These are phyloP conservation scores for Cydia amplana DNA, from an alignment of 1,140 invertebrate genomes.

Conservation along the genomic window DNA sequence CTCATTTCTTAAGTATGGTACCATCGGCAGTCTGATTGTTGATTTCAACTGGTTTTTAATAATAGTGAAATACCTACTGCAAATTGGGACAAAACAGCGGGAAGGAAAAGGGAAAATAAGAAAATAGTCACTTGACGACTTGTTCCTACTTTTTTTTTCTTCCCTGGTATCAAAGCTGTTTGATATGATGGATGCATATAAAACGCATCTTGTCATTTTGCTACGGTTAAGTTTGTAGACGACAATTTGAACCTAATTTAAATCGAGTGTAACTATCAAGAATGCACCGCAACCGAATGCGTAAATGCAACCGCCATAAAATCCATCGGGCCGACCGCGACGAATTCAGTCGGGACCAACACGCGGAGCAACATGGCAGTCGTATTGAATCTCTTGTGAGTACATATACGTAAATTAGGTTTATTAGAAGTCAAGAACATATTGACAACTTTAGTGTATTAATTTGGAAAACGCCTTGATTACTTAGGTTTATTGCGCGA, in stretches of 20 bases:
- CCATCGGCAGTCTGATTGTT: neutral
- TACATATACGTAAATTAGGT: neutral
- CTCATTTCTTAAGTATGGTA: too few relatives aligned
- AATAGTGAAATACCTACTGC: too few relatives aligned
- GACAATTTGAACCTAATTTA: neutral
- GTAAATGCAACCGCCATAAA: neutral
- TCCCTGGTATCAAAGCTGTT: too few relatives aligned
- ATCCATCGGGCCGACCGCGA: slow-evolving; percentile 1
- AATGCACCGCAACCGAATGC: slow-evolving; percentile 2
- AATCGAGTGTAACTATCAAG: neutral
- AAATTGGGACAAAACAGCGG: too few relatives aligned
- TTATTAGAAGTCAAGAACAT: neutral
- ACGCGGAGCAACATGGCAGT: slow-evolving; percentile 10
- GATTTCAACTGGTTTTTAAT: too few relatives aligned
- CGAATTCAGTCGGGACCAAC: slow-evolving; percentile 15
- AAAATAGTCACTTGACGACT: too few relatives aligned
- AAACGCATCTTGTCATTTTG: too few relatives aligned
- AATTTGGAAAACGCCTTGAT: neutral
- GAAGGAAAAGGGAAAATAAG: too few relatives aligned
- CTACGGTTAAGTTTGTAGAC: too few relatives aligned
- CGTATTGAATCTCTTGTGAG: neutral
- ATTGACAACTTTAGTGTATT: neutral
- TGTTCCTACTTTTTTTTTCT: too few relatives aligned
- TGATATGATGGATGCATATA: too few relatives aligned
- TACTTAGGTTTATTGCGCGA: too few relatives aligned